Conservation (phyloP, 1,140 invertebrate species). For the Thaumetopoea pityocampa region DNA sequence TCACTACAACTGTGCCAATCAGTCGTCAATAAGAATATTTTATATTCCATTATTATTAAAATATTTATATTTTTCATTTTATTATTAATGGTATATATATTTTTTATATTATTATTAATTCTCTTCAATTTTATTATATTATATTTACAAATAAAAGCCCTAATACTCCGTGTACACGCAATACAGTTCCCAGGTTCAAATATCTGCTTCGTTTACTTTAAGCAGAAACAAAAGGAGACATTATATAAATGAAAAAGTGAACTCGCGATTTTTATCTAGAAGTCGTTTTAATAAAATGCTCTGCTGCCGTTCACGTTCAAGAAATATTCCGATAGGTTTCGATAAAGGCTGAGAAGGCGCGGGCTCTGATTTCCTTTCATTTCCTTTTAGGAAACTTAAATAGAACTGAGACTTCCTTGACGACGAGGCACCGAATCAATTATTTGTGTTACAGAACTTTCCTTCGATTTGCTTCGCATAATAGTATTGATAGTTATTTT, state of each 20-base stretch:
- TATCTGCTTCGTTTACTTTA: too few relatives aligned
- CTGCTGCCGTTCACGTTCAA: constrained; percentile 45
- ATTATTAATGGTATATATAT: too few relatives aligned
- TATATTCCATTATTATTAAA: too few relatives aligned
- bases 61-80: too few relatives aligned
- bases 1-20: too few relatives aligned
- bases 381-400: constrained; percentile 75
- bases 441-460: constrained; percentile 69
- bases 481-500: constrained; percentile 46
- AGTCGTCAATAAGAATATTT: too few relatives aligned
- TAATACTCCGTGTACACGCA: too few relatives aligned
- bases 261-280: constrained; percentile 36
- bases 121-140: too few relatives aligned
- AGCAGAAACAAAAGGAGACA: constrained; percentile 2
- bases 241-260: constrained; percentile 19
- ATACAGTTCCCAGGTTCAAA: too few relatives aligned
- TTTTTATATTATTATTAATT: too few relatives aligned
- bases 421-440: constrained; percentile 70
- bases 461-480: constrained; percentile 54
- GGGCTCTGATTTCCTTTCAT: constrained; percentile 74
- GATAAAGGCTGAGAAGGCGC: constrained; percentile 65
- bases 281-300: constrained; percentile 58
- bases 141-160: too few relatives aligned
- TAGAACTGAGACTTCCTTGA: constrained; percentile 72
- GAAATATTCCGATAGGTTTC: constrained; percentile 70